These are phyloP conservation scores for Rhynchophorus ferrugineus DNA, from an alignment of 1,140 invertebrate genomes.

Conservation along the genomic window DNA sequence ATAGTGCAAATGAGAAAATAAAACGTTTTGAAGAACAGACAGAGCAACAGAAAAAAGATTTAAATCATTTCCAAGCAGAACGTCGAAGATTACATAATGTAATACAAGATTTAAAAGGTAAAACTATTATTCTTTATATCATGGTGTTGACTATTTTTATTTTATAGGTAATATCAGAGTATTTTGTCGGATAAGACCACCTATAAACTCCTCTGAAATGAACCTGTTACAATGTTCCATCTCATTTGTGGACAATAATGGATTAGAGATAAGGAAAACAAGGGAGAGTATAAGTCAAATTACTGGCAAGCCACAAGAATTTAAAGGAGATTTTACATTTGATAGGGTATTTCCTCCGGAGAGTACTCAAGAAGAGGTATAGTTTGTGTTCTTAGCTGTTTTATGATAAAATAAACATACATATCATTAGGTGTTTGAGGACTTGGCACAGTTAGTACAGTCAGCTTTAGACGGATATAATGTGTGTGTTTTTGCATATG, in stretches of 20 bases:
- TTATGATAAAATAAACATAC: background rate
- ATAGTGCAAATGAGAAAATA: conserved; percentile 7
- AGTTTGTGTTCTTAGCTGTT: background rate
- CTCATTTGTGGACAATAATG: conserved; percentile 44
- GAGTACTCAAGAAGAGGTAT: conserved; percentile 45
- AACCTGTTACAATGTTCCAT: conserved; percentile 40
- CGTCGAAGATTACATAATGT: conserved; percentile 39
- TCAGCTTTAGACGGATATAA: conserved; percentile 90
- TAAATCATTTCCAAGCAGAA: conserved; percentile 3
- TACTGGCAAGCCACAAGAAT: conserved; percentile 37
- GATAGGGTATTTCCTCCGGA: conserved; percentile 58
- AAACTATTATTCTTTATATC: too few relatives aligned
- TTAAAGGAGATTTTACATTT: conserved; percentile 52
- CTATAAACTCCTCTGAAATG: conserved; percentile 32
- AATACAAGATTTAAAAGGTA: conserved; percentile 52
- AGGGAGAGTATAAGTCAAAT: conserved; percentile 28
- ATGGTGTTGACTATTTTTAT: too few relatives aligned
- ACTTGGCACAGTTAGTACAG: conserved; percentile 64
- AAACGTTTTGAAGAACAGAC: background rate
- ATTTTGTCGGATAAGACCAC: conserved; percentile 61
- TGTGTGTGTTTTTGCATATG: conserved; percentile 94
- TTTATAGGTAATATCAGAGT: conserved; percentile 52
- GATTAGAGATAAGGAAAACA: conserved; percentile 43
- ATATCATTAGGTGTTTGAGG: conserved; percentile 50
- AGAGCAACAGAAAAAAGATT: conserved; percentile 3